Evolutionary conservation across 2,888 invertebrate genomes (phyloP).

Genomic region (Tetramorium bicarinatum): DNA sequence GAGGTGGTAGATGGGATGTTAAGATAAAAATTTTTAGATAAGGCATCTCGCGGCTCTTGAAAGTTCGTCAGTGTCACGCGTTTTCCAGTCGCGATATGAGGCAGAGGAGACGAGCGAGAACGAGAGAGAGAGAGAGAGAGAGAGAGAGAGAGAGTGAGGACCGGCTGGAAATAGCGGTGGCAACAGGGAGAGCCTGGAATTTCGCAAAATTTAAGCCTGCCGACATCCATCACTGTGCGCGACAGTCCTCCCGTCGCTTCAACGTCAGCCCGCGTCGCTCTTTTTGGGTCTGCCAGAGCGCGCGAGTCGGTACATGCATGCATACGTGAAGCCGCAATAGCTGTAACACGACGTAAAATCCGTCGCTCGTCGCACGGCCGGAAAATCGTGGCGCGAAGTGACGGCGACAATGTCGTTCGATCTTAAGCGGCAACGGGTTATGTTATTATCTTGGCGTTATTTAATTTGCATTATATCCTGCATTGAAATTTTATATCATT

Average conservation of each 20-base stretch:
- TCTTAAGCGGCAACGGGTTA: conserved; percentile 17
- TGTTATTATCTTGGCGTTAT: neutral
- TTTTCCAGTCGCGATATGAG: conserved; percentile 51
- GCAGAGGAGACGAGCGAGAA: conserved; percentile 34
- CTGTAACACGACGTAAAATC: conserved; percentile 59
- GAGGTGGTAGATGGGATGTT: too few relatives aligned
- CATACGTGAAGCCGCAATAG: conserved; percentile 53
- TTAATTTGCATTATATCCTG: neutral
- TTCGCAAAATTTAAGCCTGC: conserved; percentile 76
- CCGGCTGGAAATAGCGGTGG: conserved; percentile 42
- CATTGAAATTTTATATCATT: neutral
- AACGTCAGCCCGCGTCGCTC: conserved; percentile 60
- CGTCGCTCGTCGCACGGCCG: conserved; percentile 49
- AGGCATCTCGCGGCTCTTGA: conserved; percentile 1
- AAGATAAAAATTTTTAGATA: conserved; percentile 29
- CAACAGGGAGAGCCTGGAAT: conserved; percentile 68
- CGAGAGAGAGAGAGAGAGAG: conserved; percentile 4
- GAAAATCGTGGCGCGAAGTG: conserved; percentile 31
- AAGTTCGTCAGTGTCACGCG: conserved; percentile 19
- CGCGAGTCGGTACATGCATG: conserved; percentile 49
- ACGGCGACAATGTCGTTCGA: conserved; percentile 38
- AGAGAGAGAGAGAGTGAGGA: conserved; percentile 25
- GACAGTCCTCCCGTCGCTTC: conserved; percentile 68
- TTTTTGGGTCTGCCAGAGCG: conserved; percentile 56
- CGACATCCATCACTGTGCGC: conserved; percentile 77